A percentile compares a stretch with the other conserved stretches of the same genome.
Evolutionary conservation across 2,797 vertebrate species (phyloP).

Genomic region (Pelochelys cantorii): DNA sequence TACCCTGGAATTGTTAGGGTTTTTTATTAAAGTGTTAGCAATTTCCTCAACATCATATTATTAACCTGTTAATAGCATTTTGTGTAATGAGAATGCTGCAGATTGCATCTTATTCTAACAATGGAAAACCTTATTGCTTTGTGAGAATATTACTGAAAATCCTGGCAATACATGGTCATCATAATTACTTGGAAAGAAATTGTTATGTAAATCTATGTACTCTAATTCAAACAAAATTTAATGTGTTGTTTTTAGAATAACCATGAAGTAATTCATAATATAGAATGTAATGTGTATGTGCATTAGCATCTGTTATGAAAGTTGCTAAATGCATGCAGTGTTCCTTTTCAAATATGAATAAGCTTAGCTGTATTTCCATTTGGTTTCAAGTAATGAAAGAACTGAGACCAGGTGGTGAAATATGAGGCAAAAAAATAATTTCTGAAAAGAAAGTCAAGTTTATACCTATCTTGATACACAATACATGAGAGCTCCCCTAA

Average conservation of each 20-base stretch:
- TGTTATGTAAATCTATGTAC: not conserved
- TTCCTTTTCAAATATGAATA: not conserved
- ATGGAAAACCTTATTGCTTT: not conserved
- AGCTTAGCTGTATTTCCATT: not conserved
- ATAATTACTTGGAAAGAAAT: rapidly evolving
- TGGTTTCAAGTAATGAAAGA: not conserved
- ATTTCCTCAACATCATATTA: not conserved
- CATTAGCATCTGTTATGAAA: not conserved
- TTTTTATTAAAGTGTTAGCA: not conserved
- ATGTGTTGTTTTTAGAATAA: rapidly evolving
- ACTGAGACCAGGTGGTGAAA: not conserved
- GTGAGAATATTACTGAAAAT: not conserved
- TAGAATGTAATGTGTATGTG: rapidly evolving
- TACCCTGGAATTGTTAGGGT: not conserved
- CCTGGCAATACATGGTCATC: not conserved
- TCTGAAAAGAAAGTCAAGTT: not conserved
- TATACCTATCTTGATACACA: not conserved
- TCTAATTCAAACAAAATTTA: not conserved
- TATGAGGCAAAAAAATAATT: not conserved
- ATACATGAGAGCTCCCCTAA: not conserved
- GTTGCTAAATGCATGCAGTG: no score
- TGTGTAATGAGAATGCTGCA: not conserved
- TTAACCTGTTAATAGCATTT: not conserved
- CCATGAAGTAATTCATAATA: rapidly evolving
- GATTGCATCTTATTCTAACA: not conserved